phyloP scores from a whole-genome alignment of 2,113 vertebrate genomes.

The Calyptomena viridis region DNA sequence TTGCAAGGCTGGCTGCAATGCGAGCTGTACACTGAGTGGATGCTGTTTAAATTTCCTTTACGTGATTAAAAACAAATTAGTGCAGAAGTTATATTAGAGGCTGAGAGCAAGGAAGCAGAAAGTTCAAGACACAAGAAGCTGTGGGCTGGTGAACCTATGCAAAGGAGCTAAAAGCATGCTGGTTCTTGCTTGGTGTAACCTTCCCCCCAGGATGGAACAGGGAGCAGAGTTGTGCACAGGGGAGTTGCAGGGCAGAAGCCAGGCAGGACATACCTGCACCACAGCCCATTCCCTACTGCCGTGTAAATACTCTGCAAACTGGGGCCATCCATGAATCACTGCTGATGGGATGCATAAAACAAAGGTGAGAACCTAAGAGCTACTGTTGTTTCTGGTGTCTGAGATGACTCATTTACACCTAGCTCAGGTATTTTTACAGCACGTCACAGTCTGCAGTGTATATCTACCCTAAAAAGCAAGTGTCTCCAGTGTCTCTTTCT shows the following conservation, averaged over 20 bases:
- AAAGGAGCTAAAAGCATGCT: not conserved
- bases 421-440: not conserved
- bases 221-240: not conserved
- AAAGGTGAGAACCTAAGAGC: not conserved
- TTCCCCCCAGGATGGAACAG: not conserved
- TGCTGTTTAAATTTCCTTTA: not conserved
- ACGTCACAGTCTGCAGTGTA: not conserved
- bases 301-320: rapidly evolving
- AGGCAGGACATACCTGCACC: not conserved
- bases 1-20: not conserved
- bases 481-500: not conserved
- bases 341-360: not conserved
- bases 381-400: not conserved
- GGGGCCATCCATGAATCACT: not conserved
- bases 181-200: not conserved
- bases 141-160: not conserved
- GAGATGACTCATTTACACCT: not conserved
- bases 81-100: not conserved
- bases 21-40: not conserved
- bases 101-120: not conserved
- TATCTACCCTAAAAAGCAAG: not conserved
- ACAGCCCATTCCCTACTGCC: not conserved
- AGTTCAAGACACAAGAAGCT: not conserved
- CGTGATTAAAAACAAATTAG: not conserved
- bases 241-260: not conserved